Base-by-base conservation (phyloP, 2,113 vertebrate genomes). In the Trichechus manatus region DNA sequence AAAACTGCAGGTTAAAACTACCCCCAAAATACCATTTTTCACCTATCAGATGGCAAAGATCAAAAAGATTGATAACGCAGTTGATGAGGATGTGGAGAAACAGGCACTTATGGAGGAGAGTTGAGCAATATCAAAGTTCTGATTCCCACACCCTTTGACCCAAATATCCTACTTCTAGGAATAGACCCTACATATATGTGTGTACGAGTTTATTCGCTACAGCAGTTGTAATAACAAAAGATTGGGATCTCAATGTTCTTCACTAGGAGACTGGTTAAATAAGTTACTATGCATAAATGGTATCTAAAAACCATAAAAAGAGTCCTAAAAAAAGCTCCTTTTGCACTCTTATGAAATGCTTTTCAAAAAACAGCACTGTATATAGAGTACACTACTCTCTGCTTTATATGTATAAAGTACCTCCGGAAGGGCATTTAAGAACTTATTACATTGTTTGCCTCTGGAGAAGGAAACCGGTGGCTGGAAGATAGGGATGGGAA, bases 11-110 rank as follows among this genome's bases (percentile, higher is more conserved):
- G 59, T 77, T 44, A 79, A 82, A 85, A 83, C n/a, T 31, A 93
- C 15, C 36, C n/a, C 20, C 2, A 8, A 87, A 80, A 63, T 91
- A 87, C 31, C 70, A 50, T 77, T 94, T 87, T 94, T 87, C 33
- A 59, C n/a, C 44, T 87, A 79, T 79, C 68, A 95, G 87, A 50
- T 2, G 92, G 82, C n/a, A 92, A 72, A 95, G 63, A 63, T 96
- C 68, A 53, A 87, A 53, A 86, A 39, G 36, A 85, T 84, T 95
- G 66, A 84, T 87, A 93, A 64, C 9, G 59, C 1, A 1, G 6
- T 78, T 87, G 72, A 68, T 29, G 25, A 91, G 6, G 68, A 95
- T 42, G 59, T 72, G 59, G 27, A n/a, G 77, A 94, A 90, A 82
- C 31, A 75, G 47, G 63, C 44, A 75, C 44, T 68, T 74, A 64